Evolutionary conservation across 2,888 invertebrate species (phyloP).

Genomic region (Eurois occulta): DNA sequence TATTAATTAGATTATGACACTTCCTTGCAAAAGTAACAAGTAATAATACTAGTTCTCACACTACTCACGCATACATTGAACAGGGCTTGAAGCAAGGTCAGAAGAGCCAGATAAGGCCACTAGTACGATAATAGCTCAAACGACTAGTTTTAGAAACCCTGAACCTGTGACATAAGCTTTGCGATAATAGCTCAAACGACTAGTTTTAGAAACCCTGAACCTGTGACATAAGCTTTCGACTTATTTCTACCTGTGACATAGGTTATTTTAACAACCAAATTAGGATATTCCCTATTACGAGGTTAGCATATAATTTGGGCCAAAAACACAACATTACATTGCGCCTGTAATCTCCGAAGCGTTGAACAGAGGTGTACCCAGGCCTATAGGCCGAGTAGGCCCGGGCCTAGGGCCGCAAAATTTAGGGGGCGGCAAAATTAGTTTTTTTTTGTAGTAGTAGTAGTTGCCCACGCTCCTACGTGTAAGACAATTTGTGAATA

Average conservation of each 20-base stretch:
- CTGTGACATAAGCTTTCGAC: background rate
- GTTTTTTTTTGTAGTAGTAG: too few relatives aligned
- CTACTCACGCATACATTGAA: background rate
- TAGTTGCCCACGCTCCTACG: too few relatives aligned
- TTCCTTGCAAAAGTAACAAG: constrained; percentile 42
- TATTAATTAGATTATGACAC: background rate
- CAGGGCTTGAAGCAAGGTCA: constrained; percentile 39
- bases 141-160: constrained; percentile 39
- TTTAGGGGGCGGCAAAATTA: too few relatives aligned
- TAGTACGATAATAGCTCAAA: constrained; percentile 12
- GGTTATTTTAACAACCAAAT: background rate
- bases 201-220: constrained; percentile 41
- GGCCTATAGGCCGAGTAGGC: too few relatives aligned
- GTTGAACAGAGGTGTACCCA: too few relatives aligned
- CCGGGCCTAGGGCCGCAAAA: too few relatives aligned
- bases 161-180: constrained; percentile 19
- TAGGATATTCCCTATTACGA: background rate
- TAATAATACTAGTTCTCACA: constrained; percentile 36
- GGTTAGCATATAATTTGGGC: background rate
- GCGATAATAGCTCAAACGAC: constrained; percentile 22
- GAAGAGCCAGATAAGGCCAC: constrained; percentile 40
- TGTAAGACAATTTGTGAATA: too few relatives aligned
- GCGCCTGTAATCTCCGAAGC: too few relatives aligned
- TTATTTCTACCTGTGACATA: background rate
- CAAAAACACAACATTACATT: too few relatives aligned